Base-by-base conservation (phyloP, 2,113 vertebrate species). In the Myotis davidii region DNA sequence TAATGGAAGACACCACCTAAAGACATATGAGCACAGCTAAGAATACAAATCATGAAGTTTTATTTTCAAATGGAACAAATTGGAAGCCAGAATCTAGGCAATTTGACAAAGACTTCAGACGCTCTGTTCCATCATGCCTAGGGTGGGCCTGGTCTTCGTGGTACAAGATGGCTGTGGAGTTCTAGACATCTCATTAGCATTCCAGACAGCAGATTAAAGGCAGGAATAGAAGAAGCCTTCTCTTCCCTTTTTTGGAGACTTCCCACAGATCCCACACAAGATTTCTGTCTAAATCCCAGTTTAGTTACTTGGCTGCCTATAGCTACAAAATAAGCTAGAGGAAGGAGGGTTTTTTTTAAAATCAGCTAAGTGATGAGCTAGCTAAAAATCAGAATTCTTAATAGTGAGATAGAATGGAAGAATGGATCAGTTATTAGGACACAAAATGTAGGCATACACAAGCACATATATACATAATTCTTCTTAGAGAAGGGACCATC, bases 51-150 rank as follows among this genome's bases (percentile, higher is more conserved):
- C 27, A 85, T 9, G 67, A 59, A 18, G 34, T 67, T 85, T 90
- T 29, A 23, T 73, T 91, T 88, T 79, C 34, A 90, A 96, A 59
- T 18, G 74, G 79, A 93, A 59, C 11, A 86, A 91, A 84, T 27
- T 13, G 27, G 34, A 87, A 94, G 10, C 4, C 20, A 82, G 72
- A 48, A 12, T 77, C n/a, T 52, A 67, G 61, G n/a, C 13, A 74
- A 16, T 37, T 67, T 85, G 78, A 52, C 17, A 79, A 73, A 56
- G 56, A 34, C 39, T 69, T 69, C 21, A 67, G 72, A 56, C 23
- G 32, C 34, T 11, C 9, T 81, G 20, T 88, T 77, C 10, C 25
- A 6, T 29, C 50, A 70, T n/a, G 32, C 42, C 9, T 32, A 13
- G 12, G 10, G 4, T 42, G 12, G 11, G 14, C 32, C 56, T 74